Base-by-base conservation (phyloP, 2,888 invertebrate species). In the Octonoba sinensis region DNA sequence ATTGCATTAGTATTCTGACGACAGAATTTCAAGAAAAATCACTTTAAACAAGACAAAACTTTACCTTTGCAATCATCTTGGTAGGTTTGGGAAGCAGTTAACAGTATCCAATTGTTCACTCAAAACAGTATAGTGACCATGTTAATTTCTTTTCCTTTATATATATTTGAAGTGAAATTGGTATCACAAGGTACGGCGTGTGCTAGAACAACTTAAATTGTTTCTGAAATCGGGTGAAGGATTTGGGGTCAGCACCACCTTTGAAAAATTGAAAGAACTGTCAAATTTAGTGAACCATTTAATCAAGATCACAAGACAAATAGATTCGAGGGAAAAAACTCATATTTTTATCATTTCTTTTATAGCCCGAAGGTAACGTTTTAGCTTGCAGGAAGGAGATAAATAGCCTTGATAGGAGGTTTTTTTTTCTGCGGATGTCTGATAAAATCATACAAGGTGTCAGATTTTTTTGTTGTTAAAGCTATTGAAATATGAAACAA, bases 201-300 rank as follows among this genome's bases (percentile, higher is more conserved):
- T 62, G 22, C 62, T 44, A 46, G 44, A 62, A 36, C 36, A 36
- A 36, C 36, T 36, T 36, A 36, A 36, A 36, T 36, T 36, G 36
- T 36, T n/a, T 36, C 36, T 36, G 8, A 36, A 36, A 36, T 36
- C 36, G 36, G 36, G n/a, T 62, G 62, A 8, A 46, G 18, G 15
- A 62, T 62, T 62, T 36, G 36, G 20, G 62, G 62, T 62, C 62
- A 62, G 8, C 18, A 22, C 62, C 44, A 36, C 62, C 62, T 62
- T 54, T 1, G 18, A 4, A 62, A 8, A 62, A 62, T 36, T 36
- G 36, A 44, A 44, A 18, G 8, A 15, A 46, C n/a, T 13, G 20
- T 20, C 44, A 46, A 13, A 62, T 44, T 62, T 62, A 62, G 44
- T 62, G 62, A 46, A 62, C 44, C 62, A 62, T 62, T 62, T 44